phyloP scores from a whole-genome alignment of 2,797 vertebrate species.

The Gadopsis marmoratus region DNA sequence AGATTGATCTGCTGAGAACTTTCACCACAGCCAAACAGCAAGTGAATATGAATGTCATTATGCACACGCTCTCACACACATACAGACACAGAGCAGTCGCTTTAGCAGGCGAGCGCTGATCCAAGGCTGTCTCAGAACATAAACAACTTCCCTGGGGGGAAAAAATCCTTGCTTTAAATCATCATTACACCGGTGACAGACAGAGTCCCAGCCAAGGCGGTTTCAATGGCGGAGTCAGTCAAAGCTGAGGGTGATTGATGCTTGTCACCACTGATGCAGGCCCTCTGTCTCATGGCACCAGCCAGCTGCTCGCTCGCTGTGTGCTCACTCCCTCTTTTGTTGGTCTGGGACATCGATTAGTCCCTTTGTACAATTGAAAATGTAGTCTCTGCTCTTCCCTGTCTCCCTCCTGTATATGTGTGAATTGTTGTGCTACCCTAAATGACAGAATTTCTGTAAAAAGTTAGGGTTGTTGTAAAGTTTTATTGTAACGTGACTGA shows the following conservation, averaged over 20 bases:
- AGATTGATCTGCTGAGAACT: constrained; percentile 38
- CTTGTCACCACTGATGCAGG: constrained; percentile 56
- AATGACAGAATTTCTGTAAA: not conserved
- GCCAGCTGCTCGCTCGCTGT: constrained; percentile 27
- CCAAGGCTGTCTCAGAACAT: constrained; percentile 44
- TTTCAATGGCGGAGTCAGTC: constrained; percentile 69
- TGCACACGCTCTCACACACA: constrained; percentile 11
- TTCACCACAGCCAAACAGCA: constrained; percentile 39
- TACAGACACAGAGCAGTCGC: constrained; percentile 3
- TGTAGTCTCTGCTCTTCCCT: not conserved
- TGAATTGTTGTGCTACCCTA: not conserved
- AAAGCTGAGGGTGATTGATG: constrained; percentile 70
- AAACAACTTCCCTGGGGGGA: constrained; percentile 59
- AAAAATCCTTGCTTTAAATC: constrained; percentile 60
- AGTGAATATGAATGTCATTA: constrained; percentile 51
- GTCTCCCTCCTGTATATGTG: not conserved
- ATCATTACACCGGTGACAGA: constrained; percentile 66
- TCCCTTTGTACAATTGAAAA: constrained; percentile 36
- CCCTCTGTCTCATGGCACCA: constrained; percentile 50
- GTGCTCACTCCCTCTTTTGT: constrained; percentile 35
- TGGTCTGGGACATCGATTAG: constrained; percentile 48
- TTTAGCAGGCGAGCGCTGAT: constrained; percentile 41
- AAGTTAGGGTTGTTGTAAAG: constrained; percentile 4
- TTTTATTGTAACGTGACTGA: not conserved
- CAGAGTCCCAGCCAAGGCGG: constrained; percentile 47